These are phyloP conservation scores for Schizopygopsis pylzovi DNA, from an alignment of 2,797 vertebrate genomes.

Conservation along the genomic window DNA sequence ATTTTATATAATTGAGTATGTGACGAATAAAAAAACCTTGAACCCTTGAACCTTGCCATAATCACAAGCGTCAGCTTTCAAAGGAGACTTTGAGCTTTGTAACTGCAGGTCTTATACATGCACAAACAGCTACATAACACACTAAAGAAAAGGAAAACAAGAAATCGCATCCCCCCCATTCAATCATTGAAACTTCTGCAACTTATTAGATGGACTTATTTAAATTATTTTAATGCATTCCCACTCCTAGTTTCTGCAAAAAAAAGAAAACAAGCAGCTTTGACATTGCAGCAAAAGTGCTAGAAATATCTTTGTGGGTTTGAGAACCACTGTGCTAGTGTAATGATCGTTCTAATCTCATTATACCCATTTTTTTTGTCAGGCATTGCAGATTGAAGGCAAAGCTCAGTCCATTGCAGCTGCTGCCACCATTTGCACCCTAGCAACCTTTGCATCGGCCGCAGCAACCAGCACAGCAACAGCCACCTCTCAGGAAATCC, in stretches of 20 bases:
- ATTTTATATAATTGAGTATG: too few relatives aligned
- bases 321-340: background rate
- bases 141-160: too few relatives aligned
- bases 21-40: too few relatives aligned
- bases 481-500: conserved; percentile 51
- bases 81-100: too few relatives aligned
- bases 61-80: too few relatives aligned
- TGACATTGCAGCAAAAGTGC: background rate
- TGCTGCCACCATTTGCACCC: conserved; percentile 60
- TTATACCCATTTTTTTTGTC: conserved; percentile 17
- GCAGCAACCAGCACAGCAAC: too few relatives aligned
- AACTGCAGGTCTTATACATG: too few relatives aligned
- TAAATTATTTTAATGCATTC: background rate
- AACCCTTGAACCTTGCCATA: too few relatives aligned
- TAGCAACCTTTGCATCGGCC: conserved; percentile 41
- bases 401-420: conserved; percentile 67
- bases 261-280: background rate
- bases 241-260: background rate
- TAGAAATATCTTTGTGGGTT: background rate
- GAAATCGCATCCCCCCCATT: background rate
- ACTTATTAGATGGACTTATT: background rate
- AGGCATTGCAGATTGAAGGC: conserved; percentile 67
- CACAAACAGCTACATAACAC: too few relatives aligned
- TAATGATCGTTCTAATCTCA: background rate
- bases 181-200: background rate